These are phyloP conservation scores for Florisuga fusca DNA, from an alignment of 2,797 vertebrate genomes.

Conservation along the genomic window DNA sequence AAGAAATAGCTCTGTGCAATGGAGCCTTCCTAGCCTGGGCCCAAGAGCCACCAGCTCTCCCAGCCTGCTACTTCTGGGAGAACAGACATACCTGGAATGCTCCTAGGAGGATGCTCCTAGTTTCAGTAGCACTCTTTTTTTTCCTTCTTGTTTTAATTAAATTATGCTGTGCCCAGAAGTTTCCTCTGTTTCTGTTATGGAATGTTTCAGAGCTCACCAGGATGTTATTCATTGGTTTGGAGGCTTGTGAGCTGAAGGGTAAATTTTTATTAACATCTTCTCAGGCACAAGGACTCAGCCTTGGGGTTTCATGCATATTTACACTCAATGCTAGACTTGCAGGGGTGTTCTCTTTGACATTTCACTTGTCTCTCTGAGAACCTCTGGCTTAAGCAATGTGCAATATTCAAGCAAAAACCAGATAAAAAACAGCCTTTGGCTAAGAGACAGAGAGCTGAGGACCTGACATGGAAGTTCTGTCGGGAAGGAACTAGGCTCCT, in stretches of 20 bases:
- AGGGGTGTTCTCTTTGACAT: background rate
- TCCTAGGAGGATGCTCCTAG: background rate
- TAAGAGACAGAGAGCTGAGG: background rate
- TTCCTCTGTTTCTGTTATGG: background rate
- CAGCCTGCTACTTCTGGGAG: background rate
- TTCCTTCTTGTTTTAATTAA: background rate
- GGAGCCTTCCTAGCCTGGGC: background rate
- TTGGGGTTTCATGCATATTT: conserved; percentile 32
- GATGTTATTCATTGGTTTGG: background rate
- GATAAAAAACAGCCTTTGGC: background rate
- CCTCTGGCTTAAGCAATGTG: background rate
- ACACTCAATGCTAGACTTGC: background rate
- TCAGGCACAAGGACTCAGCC: background rate
- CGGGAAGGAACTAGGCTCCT: background rate
- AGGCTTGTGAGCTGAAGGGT: background rate
- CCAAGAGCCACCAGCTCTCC: background rate
- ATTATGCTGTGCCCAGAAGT: background rate
- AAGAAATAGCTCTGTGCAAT: background rate
- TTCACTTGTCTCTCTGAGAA: background rate
- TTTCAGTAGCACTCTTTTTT: background rate
- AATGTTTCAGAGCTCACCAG: background rate
- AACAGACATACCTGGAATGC: background rate
- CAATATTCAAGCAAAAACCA: background rate
- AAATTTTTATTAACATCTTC: conserved; percentile 4
- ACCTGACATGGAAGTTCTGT: background rate